Evolutionary conservation across 1,140 invertebrate genomes (phyloP).

Genomic region (Pogonus chalceus): DNA sequence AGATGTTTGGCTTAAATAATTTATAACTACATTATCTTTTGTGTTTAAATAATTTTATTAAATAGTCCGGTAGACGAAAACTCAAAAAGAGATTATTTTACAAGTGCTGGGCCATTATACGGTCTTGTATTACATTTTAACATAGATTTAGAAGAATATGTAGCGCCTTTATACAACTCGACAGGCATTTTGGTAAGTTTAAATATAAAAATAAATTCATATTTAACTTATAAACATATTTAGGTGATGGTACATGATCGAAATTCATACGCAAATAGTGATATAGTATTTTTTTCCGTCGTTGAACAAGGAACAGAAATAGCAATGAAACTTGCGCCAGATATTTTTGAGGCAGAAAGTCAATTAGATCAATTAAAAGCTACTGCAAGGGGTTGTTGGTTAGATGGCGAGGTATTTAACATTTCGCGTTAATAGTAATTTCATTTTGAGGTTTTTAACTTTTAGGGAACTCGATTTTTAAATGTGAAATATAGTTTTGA

Average conservation of each 20-base stretch:
- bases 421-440: neutral
- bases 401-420: constrained; percentile 13
- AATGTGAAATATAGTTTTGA: constrained; percentile 12
- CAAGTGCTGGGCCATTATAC: neutral
- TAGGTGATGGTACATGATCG: neutral
- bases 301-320: neutral
- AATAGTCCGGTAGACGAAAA: neutral
- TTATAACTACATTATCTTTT: too few relatives aligned
- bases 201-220: neutral
- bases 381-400: constrained; percentile 11
- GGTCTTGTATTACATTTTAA: neutral
- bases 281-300: neutral
- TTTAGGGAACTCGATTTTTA: constrained; percentile 13
- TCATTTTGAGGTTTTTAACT: neutral
- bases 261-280: neutral
- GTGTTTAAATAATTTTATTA: too few relatives aligned
- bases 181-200: neutral
- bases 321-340: constrained; percentile 1
- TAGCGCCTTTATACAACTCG: neutral
- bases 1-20: too few relatives aligned
- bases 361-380: constrained; percentile 6
- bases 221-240: neutral
- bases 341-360: constrained; percentile 6
- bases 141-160: neutral
- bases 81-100: neutral